These are phyloP conservation scores for Helicoverpa armigera DNA, from an alignment of 1,140 invertebrate genomes.

Conservation along the genomic window DNA sequence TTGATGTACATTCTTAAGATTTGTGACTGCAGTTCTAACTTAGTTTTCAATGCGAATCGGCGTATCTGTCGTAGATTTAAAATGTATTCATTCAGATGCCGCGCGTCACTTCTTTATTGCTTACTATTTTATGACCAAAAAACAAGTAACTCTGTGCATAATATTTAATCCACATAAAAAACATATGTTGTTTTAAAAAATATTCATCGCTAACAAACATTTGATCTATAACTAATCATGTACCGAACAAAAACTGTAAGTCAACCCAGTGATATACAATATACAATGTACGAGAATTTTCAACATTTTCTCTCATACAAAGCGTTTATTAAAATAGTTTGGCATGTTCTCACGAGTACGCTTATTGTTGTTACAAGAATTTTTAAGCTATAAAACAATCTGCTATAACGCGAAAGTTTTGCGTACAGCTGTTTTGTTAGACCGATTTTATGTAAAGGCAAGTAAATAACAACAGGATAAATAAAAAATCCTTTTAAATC, in stretches of 20 bases:
- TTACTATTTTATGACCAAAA: too few species aligned
- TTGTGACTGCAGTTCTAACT: not conserved
- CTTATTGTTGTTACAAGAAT: not conserved
- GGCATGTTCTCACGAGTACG: slow-evolving; percentile 12
- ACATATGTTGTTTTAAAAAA: not conserved
- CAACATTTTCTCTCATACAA: not conserved
- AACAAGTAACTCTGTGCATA: too few species aligned
- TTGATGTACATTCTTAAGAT: not conserved
- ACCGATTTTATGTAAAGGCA: too few species aligned
- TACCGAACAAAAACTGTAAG: not conserved
- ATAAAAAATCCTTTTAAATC: too few species aligned
- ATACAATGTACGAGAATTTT: not conserved
- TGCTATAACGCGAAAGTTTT: slow-evolving; percentile 12
- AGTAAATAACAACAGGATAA: too few species aligned
- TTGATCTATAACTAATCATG: not conserved
- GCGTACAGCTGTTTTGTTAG: not conserved
- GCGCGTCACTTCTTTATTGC: not conserved
- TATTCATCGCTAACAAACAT: not conserved
- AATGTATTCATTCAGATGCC: not conserved
- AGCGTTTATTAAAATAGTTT: not conserved
- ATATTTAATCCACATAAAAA: too few species aligned
- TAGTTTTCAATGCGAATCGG: not conserved
- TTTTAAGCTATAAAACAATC: not conserved
- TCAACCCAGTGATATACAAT: not conserved
- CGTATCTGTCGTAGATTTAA: too few species aligned